Percentiles rank a stretch among this genome's conserved stretches.
Conservation (phyloP, 2,888 invertebrate species). For the Eilema sororculum region DNA sequence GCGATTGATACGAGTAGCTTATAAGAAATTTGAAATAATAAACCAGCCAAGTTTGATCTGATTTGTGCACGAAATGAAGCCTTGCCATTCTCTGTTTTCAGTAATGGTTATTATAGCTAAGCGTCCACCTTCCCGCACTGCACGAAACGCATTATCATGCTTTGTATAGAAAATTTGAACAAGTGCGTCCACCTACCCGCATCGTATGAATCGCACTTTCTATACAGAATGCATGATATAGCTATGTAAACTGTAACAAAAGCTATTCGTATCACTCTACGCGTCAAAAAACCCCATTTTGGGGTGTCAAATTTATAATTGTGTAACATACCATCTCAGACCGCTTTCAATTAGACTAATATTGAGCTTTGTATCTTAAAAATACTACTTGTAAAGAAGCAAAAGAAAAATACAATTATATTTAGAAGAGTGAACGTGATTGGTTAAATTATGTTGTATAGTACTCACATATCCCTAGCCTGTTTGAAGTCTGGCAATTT, state of each 20-base stretch:
- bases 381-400: conserved; percentile 22
- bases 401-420: neutral
- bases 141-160: too few species aligned
- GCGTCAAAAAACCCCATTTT: conserved; percentile 46
- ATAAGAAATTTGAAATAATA: neutral
- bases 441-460: neutral
- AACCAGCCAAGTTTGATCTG: neutral
- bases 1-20: conserved; percentile 25
- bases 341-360: conserved; percentile 57
- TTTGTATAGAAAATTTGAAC: too few species aligned
- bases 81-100: too few species aligned
- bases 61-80: too few species aligned
- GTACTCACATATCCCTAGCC: neutral
- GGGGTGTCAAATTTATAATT: conserved; percentile 53
- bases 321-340: conserved; percentile 52
- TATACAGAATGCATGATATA: too few species aligned
- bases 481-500: neutral
- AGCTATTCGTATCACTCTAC: conserved; percentile 33
- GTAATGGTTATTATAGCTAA: too few species aligned
- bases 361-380: conserved; percentile 59
- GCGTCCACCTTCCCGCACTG: too few species aligned
- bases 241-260: neutral
- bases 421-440: neutral
- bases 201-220: too few species aligned
- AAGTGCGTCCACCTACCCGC: too few species aligned